These are phyloP conservation scores for Rhagologus leucostigma DNA, from an alignment of 2,113 vertebrate genomes.

Conservation along the genomic window DNA sequence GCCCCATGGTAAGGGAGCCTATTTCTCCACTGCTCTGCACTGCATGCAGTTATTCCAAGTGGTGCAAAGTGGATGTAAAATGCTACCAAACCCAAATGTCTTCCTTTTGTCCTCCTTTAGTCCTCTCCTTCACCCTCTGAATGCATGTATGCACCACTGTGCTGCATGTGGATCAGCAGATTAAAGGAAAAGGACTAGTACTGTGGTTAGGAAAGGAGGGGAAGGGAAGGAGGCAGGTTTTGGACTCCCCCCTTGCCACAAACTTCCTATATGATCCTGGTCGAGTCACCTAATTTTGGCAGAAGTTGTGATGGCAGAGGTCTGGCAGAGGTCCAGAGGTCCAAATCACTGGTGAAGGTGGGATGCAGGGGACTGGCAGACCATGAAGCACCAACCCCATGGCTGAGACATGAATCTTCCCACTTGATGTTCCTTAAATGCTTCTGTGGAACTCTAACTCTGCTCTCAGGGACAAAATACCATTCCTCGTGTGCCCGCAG, in stretches of 20 bases:
- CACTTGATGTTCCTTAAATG: background rate
- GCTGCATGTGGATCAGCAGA: rapidly evolving
- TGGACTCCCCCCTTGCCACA: background rate
- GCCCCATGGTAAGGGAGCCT: background rate
- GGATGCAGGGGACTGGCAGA: background rate
- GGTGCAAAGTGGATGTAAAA: background rate
- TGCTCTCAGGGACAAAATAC: background rate
- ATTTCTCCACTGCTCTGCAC: background rate
- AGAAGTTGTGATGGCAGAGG: background rate
- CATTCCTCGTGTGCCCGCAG: background rate
- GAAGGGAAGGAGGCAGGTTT: background rate
- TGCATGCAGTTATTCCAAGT: background rate
- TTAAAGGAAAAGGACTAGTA: background rate
- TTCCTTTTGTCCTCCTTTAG: background rate
- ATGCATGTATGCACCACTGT: background rate
- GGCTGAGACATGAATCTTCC: background rate
- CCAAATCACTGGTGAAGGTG: background rate
- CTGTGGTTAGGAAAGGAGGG: background rate
- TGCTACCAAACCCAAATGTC: background rate
- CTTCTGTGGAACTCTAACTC: background rate
- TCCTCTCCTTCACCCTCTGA: background rate
- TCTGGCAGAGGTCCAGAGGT: background rate
- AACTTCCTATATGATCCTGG: background rate
- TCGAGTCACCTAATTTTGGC: background rate
- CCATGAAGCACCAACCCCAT: rapidly evolving